Percentiles rank a stretch among this genome's conserved stretches.
Conservation (phyloP, 2,113 vertebrate species). For the Cromileptes altivelis region DNA sequence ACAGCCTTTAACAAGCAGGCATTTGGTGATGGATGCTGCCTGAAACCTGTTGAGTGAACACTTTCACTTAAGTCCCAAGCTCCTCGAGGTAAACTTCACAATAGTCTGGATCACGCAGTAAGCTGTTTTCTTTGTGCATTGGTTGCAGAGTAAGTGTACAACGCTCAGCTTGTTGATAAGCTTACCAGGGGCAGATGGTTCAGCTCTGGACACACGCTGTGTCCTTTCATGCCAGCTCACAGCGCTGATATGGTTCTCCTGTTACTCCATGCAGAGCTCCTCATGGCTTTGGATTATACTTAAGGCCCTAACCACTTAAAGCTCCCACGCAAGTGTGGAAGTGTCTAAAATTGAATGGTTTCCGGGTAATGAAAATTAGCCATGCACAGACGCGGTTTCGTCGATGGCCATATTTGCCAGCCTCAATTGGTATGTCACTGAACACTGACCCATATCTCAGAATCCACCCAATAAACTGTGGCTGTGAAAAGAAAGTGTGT, state of each 20-base stretch:
- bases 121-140: not conserved
- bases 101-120: not conserved
- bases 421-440: not conserved
- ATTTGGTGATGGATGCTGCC: not conserved
- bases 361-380: not conserved
- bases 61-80: not conserved
- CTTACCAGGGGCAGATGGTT: slow-evolving; percentile 67
- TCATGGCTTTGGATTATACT: slow-evolving; percentile 30
- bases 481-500: slow-evolving; percentile 11
- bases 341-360: not conserved
- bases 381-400: not conserved
- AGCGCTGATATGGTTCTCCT: slow-evolving; percentile 41
- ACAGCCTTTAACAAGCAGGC: not conserved
- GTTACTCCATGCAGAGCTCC: slow-evolving; percentile 40
- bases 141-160: slow-evolving; percentile 34
- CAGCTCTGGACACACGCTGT: slow-evolving; percentile 55
- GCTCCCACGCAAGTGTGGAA: slow-evolving; percentile 39
- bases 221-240: slow-evolving; percentile 57
- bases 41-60: not conserved
- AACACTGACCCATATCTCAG: slow-evolving; percentile 44
- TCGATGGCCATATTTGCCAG: slow-evolving; percentile 12
- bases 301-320: slow-evolving; percentile 33
- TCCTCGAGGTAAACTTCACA: not conserved
- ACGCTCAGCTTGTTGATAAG: slow-evolving; percentile 6
- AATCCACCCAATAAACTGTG: slow-evolving; percentile 10